phyloP scores from a whole-genome alignment of 2,113 vertebrate genomes.

The Maccullochella peelii region DNA sequence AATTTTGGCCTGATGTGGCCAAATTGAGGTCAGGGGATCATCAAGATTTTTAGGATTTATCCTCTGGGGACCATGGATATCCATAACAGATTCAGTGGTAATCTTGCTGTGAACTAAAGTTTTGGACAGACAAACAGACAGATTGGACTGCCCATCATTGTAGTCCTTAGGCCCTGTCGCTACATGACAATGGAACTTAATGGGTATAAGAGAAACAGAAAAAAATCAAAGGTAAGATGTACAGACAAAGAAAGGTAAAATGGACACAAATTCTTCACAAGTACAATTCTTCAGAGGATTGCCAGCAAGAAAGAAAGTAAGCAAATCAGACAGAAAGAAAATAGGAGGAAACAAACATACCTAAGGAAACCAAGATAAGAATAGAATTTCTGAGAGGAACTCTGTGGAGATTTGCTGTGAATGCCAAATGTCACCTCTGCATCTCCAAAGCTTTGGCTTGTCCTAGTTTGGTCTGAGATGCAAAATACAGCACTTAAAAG shows the following conservation, averaged over 20 bases:
- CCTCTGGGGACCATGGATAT: not conserved
- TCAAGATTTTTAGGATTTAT: not conserved
- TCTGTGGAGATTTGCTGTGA: constrained; percentile 68
- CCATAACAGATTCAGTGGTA: too few relatives aligned
- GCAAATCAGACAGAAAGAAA: constrained; percentile 22
- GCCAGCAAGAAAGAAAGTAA: constrained; percentile 10
- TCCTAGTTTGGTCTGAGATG: constrained; percentile 69
- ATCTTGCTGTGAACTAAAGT: not conserved
- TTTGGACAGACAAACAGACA: not conserved
- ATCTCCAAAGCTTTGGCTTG: constrained; percentile 64
- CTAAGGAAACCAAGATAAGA: constrained; percentile 60
- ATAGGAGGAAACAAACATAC: constrained; percentile 50
- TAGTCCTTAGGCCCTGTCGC: not conserved
- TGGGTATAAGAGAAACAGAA: not conserved
- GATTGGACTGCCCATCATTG: not conserved
- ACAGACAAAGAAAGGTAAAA: not conserved
- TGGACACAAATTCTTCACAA: not conserved
- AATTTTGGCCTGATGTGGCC: not conserved
- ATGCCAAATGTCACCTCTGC: constrained; percentile 73
- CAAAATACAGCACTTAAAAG: constrained; percentile 54
- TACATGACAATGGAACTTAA: not conserved
- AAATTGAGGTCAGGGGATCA: not conserved
- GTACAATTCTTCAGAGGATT: constrained; percentile 18
- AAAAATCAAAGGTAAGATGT: not conserved
- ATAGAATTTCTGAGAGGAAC: constrained; percentile 61